Percentiles rank a stretch among this genome's conserved stretches.
These are phyloP conservation scores for Neuroterus valhalla DNA, from an alignment of 1,140 invertebrate genomes.

Conservation along the genomic window DNA sequence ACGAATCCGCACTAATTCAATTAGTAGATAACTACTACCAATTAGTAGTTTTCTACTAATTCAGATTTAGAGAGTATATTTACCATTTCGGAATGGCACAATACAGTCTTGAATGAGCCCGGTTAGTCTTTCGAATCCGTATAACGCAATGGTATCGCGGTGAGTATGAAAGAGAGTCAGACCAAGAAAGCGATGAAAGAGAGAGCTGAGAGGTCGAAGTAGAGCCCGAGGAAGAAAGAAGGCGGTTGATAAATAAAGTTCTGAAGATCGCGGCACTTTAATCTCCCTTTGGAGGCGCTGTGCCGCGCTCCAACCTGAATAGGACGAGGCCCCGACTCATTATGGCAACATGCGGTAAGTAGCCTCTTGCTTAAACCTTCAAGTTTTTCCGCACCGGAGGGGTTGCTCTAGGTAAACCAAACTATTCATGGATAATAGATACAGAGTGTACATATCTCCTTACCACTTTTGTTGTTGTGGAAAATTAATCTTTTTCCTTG, in stretches of 20 bases:
- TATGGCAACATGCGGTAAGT: slow-evolving; percentile 73
- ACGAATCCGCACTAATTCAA: no score
- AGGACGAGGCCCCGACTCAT: slow-evolving; percentile 66
- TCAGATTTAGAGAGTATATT: no score
- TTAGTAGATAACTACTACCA: no score
- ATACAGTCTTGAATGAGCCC: neutral
- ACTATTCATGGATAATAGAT: slow-evolving; percentile 21
- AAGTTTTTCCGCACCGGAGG: neutral
- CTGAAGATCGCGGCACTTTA: slow-evolving; percentile 69
- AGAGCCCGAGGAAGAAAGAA: slow-evolving; percentile 49
- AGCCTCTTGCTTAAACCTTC: slow-evolving; percentile 55
- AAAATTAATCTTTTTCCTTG: no score
- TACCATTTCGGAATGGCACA: neutral
- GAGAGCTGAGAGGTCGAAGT: slow-evolving; percentile 39
- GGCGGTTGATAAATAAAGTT: slow-evolving; percentile 68
- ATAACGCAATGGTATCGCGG: slow-evolving; percentile 20
- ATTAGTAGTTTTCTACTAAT: no score
- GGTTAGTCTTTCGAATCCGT: slow-evolving; percentile 19
- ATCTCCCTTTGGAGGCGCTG: slow-evolving; percentile 66
- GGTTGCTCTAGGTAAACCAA: neutral
- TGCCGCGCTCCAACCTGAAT: slow-evolving; percentile 59
- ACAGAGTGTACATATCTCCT: neutral
- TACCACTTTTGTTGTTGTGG: no score
- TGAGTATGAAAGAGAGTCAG: slow-evolving; percentile 38
- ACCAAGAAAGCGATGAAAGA: slow-evolving; percentile 37